Percentiles rank a stretch among this genome's conserved stretches.
phyloP scores from a whole-genome alignment of 1,140 invertebrate species.

The Asobara japonica region DNA sequence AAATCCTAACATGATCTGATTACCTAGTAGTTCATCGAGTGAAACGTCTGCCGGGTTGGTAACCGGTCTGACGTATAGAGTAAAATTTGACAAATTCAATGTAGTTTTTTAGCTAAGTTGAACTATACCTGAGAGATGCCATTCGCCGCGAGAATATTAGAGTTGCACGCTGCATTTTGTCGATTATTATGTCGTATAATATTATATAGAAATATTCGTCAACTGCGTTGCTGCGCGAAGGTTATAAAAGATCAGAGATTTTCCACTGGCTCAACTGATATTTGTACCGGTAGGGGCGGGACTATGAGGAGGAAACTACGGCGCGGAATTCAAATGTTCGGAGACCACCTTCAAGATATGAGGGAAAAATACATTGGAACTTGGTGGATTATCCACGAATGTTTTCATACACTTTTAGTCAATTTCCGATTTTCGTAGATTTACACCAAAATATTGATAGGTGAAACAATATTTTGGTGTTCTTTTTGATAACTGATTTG shows the following conservation, averaged over 20 bases:
- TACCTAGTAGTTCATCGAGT: neutral
- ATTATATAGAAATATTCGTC: neutral
- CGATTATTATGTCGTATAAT: neutral
- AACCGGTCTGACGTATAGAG: constrained; percentile 3
- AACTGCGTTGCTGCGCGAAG: neutral
- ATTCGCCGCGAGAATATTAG: constrained; percentile 50
- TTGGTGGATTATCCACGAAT: too few species aligned
- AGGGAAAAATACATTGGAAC: too few species aligned
- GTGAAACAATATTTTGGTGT: too few species aligned
- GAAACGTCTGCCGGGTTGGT: neutral
- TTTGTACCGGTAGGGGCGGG: neutral
- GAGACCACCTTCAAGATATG: too few species aligned
- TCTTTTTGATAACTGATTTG: too few species aligned
- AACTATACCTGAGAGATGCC: constrained; percentile 54
- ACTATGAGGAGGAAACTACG: neutral
- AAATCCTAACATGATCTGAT: neutral
- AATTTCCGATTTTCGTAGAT: neutral
- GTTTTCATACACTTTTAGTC: neutral
- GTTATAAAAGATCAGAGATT: neutral
- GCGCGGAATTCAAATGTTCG: constrained; percentile 3
- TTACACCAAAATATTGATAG: neutral
- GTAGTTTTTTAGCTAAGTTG: neutral
- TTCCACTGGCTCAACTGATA: neutral
- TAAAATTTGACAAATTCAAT: constrained; percentile 1
- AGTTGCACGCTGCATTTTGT: constrained; percentile 52